Base-by-base conservation (phyloP, 2,888 invertebrate genomes). In the Synergus gifuensis region DNA sequence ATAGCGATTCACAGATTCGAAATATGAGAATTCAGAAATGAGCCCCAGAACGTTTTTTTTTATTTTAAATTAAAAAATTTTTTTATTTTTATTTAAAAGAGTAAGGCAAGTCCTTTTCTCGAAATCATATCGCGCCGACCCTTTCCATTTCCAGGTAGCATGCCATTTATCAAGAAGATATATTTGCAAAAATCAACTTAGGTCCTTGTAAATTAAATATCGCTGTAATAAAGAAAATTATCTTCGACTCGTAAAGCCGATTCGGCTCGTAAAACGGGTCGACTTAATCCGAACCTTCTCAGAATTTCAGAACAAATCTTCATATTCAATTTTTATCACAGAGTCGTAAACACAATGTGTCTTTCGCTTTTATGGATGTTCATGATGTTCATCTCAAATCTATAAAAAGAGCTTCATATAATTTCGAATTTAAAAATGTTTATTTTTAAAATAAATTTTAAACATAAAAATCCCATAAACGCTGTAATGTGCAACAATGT, bases 101-200 rank as follows among this genome's bases (percentile, higher is more conserved):
- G 44, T n/a, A 66, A 8, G 18, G n/a, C 64, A 66, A 66, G 42
- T 66, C 64, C 64, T 66, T 66, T 66, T 66, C 64, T 40, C 42
- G n/a, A 66, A 66, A 66, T 66, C 42, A 16, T 42, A 40, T 40
- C 5, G 22, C 22, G 22, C 22, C 22, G 16, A 40, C n/a, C 11
- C 18, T 66, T 18, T 12, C 14, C n/a, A 18, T 66, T 66, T 44
- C 22, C 22, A 67, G 5, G 46, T 67, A 67, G 8, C 18, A 22
- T 60, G 11, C 9, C 12, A 3, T 60, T 1, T 22, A 36, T 12
- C 22, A 12, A 18, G 12, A 46, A 67, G 18, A 28, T 67, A 22
- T 22, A 44, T 67, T 67, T 46, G 42, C 66, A 42, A 66, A 66
- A 66, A n/a, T 11, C 12, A 60, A 22, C 22, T 60, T 11, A 4